These are phyloP conservation scores for Mystacornis crossleyi DNA, from an alignment of 2,113 vertebrate genomes.

Conservation along the genomic window DNA sequence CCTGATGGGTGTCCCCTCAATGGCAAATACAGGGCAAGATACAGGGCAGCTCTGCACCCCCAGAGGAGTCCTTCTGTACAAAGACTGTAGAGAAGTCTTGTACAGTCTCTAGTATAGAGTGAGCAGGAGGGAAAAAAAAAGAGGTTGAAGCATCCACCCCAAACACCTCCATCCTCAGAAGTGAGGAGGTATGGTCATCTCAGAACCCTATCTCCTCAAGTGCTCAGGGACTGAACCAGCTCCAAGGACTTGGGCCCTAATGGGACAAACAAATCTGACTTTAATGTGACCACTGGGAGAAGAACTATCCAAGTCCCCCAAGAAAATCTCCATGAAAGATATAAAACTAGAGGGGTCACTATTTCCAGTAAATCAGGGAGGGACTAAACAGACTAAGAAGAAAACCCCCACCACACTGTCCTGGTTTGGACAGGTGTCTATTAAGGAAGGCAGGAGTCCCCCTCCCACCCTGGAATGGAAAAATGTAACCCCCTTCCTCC, in stretches of 20 bases:
- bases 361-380: not conserved
- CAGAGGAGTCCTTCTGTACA: accelerated
- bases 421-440: too few relatives aligned
- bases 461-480: too few relatives aligned
- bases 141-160: not conserved
- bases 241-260: not conserved
- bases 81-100: not conserved
- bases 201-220: not conserved
- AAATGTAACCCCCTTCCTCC: too few relatives aligned
- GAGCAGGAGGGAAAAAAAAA: not conserved
- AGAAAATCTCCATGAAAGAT: not conserved
- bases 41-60: not conserved
- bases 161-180: not conserved
- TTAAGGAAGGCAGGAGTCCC: too few relatives aligned
- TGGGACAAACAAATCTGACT: not conserved
- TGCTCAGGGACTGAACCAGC: not conserved
- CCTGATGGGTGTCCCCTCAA: not conserved
- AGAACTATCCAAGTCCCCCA: not conserved
- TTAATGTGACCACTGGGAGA: not conserved
- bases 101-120: not conserved
- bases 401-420: accelerated
- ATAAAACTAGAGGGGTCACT: not conserved
- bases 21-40: not conserved
- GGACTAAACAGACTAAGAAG: not conserved
- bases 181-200: not conserved